Evolutionary conservation across 2,888 invertebrate genomes (phyloP), one percentile per base, ranked within the genome.

Genomic region (Phania funesta): DNA sequence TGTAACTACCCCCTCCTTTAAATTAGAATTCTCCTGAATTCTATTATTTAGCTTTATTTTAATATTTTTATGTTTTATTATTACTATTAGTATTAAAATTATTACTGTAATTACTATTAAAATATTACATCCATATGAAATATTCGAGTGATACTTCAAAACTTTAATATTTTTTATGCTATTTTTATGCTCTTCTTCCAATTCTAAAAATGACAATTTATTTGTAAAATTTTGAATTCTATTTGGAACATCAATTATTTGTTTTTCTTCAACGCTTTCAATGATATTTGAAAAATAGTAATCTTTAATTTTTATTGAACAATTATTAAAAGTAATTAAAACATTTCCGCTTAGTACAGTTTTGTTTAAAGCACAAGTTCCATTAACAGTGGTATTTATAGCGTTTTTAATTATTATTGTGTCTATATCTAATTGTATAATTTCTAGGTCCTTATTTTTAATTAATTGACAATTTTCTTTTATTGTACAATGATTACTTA

Each of bases 301-400:
- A 7, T 29, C 29, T 7, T 29, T 29, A 7, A 29, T 29, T 7
- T 29, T 29, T 29, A 29, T 7, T 29, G 54, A 16, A 54, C 54
- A 54, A 54, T 54, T 54, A 54, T 54, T 26, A 29, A 54, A 54
- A 29, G n/a, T 26, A 16, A 54, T 54, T 29, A 54, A 9, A 54
- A 20, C 16, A 9, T 54, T 54, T 54, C 54, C 54, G 7, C 16
- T 54, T 54, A 54, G n/a, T 7, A 54, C 2, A 54, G 9, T 20
- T 7, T 26, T 7, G 3, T 54, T 9, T 11, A 7, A n/a, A 54
- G 20, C 16, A 26, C 32, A 54, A 1, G 29, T 29, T 29, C 29
- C 29, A 29, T 29, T 29, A 29, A 29, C 7, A 29, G 29, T 29
- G 29, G 29, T 29, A 29, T 29, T 29, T 5, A 29, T 16, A 29